Base-by-base conservation (phyloP, 1,140 invertebrate species). In the Hyles vespertilio region DNA sequence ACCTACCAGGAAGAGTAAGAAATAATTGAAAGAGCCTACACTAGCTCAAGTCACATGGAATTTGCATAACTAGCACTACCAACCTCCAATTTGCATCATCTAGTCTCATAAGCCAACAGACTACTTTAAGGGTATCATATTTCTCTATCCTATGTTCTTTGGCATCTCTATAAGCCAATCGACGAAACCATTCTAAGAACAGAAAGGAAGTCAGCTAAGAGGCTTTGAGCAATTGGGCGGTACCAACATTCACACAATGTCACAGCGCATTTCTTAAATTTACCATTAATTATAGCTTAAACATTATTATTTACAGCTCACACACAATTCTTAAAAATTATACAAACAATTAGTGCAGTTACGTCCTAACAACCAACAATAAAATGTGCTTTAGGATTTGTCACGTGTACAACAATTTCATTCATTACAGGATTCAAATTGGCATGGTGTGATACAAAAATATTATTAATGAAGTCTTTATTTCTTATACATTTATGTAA, bases 401-500 rank as follows among this genome's bases (percentile, higher is more conserved):
- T 61, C 49, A 68, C 58, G 45, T 52, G 44, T 58, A 40, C 52
- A 65, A 58, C 33, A 44, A 60, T 65, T 61, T 67, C 12, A 62
- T 70, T 62, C 55, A 65, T 54, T 66, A 64, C 58, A 65, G 66
- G 51, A 64, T 65, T 63, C 50, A 54, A 51, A 65, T 51, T 67
- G 63, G 61, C 61, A 63, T 73, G 70, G 65, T 65, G 69, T 68
- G 71, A 79, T 88, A 86, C 66, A 88, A 88, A 86, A 88, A 87
- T 86, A 87, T 83, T 65, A 80, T 74, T 73, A 69, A 76, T 74
- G 73, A 78, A 81, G 74, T 81, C 76, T 84, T 87, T 84, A 68
- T 76, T 69, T 70, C 82, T 87, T 84, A 87, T 63, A 81, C 58
- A 88, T 75, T 40, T 84, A 86, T 53, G 74, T 79, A 86, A 82